Evolutionary conservation across 2,797 vertebrate species (phyloP), one percentile per base, ranked within the genome.

Genomic region (Enteromius radiatus): DNA sequence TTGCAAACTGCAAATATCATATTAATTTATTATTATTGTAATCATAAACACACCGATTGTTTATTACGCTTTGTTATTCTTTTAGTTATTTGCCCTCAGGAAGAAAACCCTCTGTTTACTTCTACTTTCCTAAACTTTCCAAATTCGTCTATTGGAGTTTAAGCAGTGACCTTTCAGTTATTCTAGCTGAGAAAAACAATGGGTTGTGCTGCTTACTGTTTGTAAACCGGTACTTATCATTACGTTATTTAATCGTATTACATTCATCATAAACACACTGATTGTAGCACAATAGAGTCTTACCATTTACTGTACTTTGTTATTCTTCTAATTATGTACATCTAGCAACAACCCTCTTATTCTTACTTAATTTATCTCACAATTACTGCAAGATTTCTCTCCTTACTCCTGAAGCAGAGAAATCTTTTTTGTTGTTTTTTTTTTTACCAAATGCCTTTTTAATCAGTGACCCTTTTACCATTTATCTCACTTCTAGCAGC

Each of bases 141-240:
- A 85, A 86, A 88, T 87, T 89, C 88, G 87, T 90, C 91, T 93
- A 94, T 88, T 75, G 87, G 84, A 92, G 92, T 93, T 93, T 90
- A 92, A 88, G 41, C 0, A 69, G 78, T 92, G 91, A 93, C 92
- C 92, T 79, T 61, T 26, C 26, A 28, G 12, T 28, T 61, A 28
- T 2, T 61, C 28, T 26, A 61, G 23, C 23, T 28, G 56, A 14
- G 56, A 26, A 59, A 59, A 59, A 59, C 54, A 59, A 11, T 26
- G n/a, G 4, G 23, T 28, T 61, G 26, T 61, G 54, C 54, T 15
- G 56, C 23, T 59, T 59, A 11, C 26, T 59, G 54, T 59, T 38
- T 26, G n/a, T 12, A 26, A 61, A 61, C 23, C 0, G 1, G 11
- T 59, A 59, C n/a, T 28, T 15, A 7, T 26, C 17, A 52, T 54